A percentile compares a stretch with the other conserved stretches of the same genome.
Conservation (phyloP, 2,113 vertebrate species). For the Lophochroa leadbeateri region DNA sequence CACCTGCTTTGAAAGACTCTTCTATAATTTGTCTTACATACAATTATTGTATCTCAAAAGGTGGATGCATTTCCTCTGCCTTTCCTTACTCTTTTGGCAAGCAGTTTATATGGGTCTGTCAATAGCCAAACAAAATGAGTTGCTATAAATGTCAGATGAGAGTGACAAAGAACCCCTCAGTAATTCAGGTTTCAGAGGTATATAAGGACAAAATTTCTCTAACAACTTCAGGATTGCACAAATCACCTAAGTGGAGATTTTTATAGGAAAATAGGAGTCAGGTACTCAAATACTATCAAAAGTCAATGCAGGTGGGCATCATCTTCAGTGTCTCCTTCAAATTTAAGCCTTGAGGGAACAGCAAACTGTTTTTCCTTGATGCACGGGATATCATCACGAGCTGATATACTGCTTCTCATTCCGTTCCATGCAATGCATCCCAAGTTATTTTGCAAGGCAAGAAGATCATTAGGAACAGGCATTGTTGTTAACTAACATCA, state of each 20-base stretch:
- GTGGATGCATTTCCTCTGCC: background rate
- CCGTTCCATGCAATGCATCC: background rate
- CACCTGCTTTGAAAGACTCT: background rate
- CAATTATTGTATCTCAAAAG: background rate
- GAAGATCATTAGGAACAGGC: background rate
- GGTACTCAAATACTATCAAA: background rate
- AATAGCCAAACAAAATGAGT: background rate
- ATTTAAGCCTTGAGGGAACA: background rate
- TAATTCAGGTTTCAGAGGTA: background rate
- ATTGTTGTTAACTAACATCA: background rate
- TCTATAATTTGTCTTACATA: background rate
- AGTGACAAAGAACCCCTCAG: background rate
- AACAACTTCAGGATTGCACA: background rate
- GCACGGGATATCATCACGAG: background rate
- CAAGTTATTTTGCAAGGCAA: background rate
- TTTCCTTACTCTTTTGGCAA: background rate
- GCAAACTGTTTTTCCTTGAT: background rate
- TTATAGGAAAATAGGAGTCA: background rate
- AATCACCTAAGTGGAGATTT: background rate
- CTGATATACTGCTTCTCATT: background rate
- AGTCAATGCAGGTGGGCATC: background rate
- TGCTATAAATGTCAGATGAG: background rate
- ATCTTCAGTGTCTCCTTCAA: background rate
- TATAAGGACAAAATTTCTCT: background rate
- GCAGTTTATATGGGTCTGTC: background rate